A percentile compares a stretch with the other conserved stretches of the same genome.
phyloP scores from a whole-genome alignment of 1,140 invertebrate genomes.

The Drosophila pallidifrons region DNA sequence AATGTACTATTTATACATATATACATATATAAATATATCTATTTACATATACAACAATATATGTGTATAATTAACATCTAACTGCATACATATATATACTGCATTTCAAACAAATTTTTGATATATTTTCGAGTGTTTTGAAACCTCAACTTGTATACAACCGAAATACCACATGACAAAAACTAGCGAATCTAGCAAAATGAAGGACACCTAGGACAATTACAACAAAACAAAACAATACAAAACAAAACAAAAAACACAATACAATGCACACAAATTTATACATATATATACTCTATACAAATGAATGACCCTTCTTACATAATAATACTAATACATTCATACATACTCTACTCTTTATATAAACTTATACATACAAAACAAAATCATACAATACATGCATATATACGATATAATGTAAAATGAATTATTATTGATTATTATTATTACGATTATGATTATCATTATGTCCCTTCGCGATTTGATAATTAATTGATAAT shows the following conservation, averaged over 20 bases:
- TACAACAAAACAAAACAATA: slow-evolving; percentile 37
- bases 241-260: slow-evolving; percentile 25
- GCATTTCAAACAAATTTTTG: slow-evolving; percentile 76
- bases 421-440: slow-evolving; percentile 60
- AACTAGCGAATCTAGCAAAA: slow-evolving; percentile 76
- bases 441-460: slow-evolving; percentile 54
- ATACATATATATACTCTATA: slow-evolving; percentile 31
- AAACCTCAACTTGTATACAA: slow-evolving; percentile 75
- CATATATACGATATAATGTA: slow-evolving; percentile 64
- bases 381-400: slow-evolving; percentile 17
- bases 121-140: slow-evolving; percentile 79
- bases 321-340: slow-evolving; percentile 52
- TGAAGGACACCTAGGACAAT: slow-evolving; percentile 70
- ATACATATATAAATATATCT: slow-evolving; percentile 20
- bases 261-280: slow-evolving; percentile 43
- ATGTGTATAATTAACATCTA: slow-evolving; percentile 55
- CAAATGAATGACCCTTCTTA: slow-evolving; percentile 15
- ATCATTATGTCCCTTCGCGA: slow-evolving; percentile 70
- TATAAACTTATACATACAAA: slow-evolving; percentile 32
- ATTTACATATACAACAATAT: slow-evolving; percentile 25
- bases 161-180: slow-evolving; percentile 34
- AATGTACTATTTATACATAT: slow-evolving; percentile 57
- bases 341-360: slow-evolving; percentile 47
- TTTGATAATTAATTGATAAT: slow-evolving; percentile 64
- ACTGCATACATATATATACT: slow-evolving; percentile 72